Evolutionary conservation across 2,888 invertebrate species (phyloP).

Genomic region (Nipponacmea schrenckii): DNA sequence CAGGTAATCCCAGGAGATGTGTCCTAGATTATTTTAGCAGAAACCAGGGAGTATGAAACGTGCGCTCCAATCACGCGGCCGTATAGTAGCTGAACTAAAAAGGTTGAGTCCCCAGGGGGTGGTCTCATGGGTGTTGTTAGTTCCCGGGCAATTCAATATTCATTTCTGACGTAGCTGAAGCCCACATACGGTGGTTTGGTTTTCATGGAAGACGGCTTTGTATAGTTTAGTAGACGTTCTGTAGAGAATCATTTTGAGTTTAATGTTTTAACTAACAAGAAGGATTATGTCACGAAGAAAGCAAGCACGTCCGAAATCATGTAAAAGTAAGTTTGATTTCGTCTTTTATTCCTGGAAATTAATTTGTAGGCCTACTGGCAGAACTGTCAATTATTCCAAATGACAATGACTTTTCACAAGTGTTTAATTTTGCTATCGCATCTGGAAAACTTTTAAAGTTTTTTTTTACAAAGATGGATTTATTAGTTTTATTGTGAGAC

Average conservation of each 20-base stretch:
- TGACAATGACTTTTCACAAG: no score
- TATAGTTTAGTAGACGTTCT: slow-evolving; percentile 4
- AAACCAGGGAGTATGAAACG: slow-evolving; percentile 7
- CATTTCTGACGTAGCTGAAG: slow-evolving; percentile 48
- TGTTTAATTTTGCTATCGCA: no score
- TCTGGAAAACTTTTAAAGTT: no score
- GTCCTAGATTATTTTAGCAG: slow-evolving; percentile 7
- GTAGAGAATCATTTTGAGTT: slow-evolving; percentile 3
- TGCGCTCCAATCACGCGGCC: slow-evolving; percentile 28
- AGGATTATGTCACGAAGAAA: slow-evolving; percentile 53
- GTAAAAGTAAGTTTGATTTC: slow-evolving; percentile 49
- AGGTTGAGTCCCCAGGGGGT: slow-evolving; percentile 48
- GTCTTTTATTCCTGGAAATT: no score
- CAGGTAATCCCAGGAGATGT: slow-evolving; percentile 3
- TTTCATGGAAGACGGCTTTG: slow-evolving; percentile 22
- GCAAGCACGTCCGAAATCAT: slow-evolving; percentile 53
- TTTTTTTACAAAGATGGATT: no score
- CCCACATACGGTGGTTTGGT: slow-evolving; percentile 30
- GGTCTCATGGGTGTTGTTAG: slow-evolving; percentile 51
- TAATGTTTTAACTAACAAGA: not conserved
- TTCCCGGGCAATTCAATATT: slow-evolving; percentile 59
- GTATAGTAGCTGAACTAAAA: slow-evolving; percentile 35
- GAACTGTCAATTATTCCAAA: no score
- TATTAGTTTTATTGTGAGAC: no score
- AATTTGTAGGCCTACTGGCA: no score